Conservation (phyloP, 2,113 vertebrate genomes). For the Chelonoidis abingdonii region DNA sequence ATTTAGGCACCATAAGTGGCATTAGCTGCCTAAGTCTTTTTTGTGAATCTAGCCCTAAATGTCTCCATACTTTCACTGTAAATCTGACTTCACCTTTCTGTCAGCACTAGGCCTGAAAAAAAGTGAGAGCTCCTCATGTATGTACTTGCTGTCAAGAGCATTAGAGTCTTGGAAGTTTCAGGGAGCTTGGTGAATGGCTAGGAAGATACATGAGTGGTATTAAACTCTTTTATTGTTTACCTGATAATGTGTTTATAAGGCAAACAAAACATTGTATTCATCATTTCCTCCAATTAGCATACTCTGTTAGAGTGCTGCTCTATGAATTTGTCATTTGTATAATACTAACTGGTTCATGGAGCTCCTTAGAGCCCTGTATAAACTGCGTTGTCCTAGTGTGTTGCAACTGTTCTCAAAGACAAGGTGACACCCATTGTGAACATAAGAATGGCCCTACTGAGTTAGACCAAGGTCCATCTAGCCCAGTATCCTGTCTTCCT, state of each 20-base stretch:
- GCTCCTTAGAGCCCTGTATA: not conserved
- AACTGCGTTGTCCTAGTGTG: not conserved
- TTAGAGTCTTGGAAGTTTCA: not conserved
- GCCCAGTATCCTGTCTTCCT: too few relatives aligned
- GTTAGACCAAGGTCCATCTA: too few relatives aligned
- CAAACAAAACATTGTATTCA: not conserved
- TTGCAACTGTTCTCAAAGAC: not conserved
- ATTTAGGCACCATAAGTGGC: not conserved
- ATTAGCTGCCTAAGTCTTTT: not conserved
- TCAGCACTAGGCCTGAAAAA: not conserved
- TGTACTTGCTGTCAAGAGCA: rapidly evolving
- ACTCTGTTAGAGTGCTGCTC: rapidly evolving
- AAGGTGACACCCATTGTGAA: rapidly evolving
- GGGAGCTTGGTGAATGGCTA: not conserved
- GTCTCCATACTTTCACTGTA: not conserved
- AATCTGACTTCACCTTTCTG: not conserved
- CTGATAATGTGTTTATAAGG: not conserved
- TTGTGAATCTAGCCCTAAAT: not conserved
- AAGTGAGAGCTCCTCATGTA: not conserved
- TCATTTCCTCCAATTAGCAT: not conserved
- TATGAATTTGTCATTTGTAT: not conserved
- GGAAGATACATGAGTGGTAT: too few relatives aligned
- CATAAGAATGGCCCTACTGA: too few relatives aligned
- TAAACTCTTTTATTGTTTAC: not conserved
- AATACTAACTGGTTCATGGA: not conserved